These are phyloP conservation scores for Lasioglossum malachurum DNA, from an alignment of 2,888 invertebrate genomes.

Conservation along the genomic window DNA sequence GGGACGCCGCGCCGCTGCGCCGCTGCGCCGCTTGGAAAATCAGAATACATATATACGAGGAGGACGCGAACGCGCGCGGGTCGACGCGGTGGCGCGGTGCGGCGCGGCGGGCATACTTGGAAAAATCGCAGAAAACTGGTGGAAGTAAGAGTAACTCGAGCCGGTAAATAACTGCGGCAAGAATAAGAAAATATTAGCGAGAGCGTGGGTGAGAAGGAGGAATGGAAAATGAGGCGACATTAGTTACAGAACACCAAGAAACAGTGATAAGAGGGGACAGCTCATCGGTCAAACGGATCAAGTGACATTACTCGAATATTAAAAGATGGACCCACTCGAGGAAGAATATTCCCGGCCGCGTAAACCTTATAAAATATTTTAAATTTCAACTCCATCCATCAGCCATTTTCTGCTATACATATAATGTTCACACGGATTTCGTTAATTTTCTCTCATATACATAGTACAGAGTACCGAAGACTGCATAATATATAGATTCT, in stretches of 20 bases:
- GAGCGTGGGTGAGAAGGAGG: neutral
- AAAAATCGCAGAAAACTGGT: constrained; percentile 16
- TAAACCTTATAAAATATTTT: neutral
- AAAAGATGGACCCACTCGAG: neutral
- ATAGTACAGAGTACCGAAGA: too few relatives aligned
- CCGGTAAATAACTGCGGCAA: constrained; percentile 22
- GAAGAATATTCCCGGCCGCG: neutral
- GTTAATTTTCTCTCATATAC: too few relatives aligned
- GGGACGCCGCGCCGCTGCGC: neutral
- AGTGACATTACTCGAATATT: constrained; percentile 3
- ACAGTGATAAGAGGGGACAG: neutral
- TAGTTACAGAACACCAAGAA: neutral
- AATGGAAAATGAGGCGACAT: constrained; percentile 9
- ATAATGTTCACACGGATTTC: too few relatives aligned
- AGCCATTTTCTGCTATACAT: too few relatives aligned
- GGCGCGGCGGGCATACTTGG: neutral
- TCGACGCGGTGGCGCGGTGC: neutral
- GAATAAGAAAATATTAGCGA: constrained; percentile 27
- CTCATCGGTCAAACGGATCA: neutral
- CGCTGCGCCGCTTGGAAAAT: neutral
- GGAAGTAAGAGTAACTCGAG: neutral
- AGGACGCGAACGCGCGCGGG: neutral
- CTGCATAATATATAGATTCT: too few relatives aligned
- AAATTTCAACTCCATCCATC: too few relatives aligned
- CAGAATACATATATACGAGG: constrained; percentile 8